These are phyloP conservation scores for Diplolepis rosae DNA, from an alignment of 2,888 invertebrate genomes.

Conservation along the genomic window DNA sequence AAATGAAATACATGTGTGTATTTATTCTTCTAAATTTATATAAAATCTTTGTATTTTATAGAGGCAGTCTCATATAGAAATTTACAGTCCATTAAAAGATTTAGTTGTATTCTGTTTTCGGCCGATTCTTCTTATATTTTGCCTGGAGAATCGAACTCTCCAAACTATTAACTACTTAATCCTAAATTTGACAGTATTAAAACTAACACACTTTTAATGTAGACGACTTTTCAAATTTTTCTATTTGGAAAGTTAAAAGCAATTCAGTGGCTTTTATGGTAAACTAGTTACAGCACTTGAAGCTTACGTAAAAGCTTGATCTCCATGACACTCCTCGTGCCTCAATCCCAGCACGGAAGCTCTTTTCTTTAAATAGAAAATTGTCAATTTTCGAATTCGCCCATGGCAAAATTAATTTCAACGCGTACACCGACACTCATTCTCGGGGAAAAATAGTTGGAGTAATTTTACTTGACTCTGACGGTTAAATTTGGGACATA, in stretches of 20 bases:
- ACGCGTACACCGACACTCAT: conserved; percentile 8
- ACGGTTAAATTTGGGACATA: no score
- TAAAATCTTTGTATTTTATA: no score
- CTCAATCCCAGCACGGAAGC: conserved; percentile 27
- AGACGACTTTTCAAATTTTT: conserved; percentile 24
- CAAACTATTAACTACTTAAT: background rate
- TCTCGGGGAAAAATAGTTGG: no score
- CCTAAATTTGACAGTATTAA: conserved; percentile 25
- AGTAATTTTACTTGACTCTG: no score
- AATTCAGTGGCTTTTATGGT: conserved; percentile 19
- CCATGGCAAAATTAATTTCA: conserved; percentile 15
- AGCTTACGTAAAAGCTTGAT: conserved; percentile 25
- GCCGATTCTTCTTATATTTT: no score
- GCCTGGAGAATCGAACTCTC: background rate
- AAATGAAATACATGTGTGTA: no score
- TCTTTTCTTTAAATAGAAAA: conserved; percentile 20
- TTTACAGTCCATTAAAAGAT: no score
- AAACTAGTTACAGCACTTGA: conserved; percentile 28
- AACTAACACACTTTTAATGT: conserved; percentile 14
- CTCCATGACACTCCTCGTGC: conserved; percentile 20
- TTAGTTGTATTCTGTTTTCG: no score
- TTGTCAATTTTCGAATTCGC: conserved; percentile 25
- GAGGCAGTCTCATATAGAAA: no score
- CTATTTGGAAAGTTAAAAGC: conserved; percentile 28
- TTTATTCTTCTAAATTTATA: no score